These are phyloP conservation scores for Amphipyra tragopoginis DNA, from an alignment of 2,888 invertebrate species.

Conservation along the genomic window DNA sequence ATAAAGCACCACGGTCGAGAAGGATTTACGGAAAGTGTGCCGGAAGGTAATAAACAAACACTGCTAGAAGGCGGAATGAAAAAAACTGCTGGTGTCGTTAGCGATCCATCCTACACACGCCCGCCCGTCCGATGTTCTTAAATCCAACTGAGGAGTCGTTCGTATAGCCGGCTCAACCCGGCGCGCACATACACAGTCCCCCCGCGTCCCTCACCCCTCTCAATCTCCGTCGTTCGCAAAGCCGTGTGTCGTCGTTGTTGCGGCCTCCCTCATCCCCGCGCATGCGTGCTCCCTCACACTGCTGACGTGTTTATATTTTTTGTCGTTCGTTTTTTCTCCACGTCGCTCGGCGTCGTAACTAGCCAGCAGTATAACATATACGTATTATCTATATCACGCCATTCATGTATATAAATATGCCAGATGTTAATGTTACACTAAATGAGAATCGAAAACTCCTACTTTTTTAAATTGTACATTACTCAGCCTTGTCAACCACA, in stretches of 20 bases:
- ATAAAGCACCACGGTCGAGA: constrained; percentile 87
- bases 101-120: constrained; percentile 89
- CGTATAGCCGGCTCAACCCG: constrained; percentile 72
- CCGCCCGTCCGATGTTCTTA: constrained; percentile 89
- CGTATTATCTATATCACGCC: constrained; percentile 29
- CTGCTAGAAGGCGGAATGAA: constrained; percentile 90
- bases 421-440: constrained; percentile 46
- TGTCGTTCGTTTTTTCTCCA: constrained; percentile 76
- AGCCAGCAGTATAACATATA: constrained; percentile 41
- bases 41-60: constrained; percentile 88
- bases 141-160: constrained; percentile 86
- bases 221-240: constrained; percentile 61
- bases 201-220: constrained; percentile 66
- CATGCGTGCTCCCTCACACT: constrained; percentile 85
- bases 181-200: constrained; percentile 67
- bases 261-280: constrained; percentile 80
- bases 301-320: constrained; percentile 89
- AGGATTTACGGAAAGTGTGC: constrained; percentile 85
- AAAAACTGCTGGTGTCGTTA: constrained; percentile 91
- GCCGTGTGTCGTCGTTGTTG: constrained; percentile 74
- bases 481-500: constrained; percentile 24
- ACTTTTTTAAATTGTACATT: constrained; percentile 21
- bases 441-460: constrained; percentile 20
- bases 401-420: constrained; percentile 32
- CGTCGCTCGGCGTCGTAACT: constrained; percentile 57